phyloP scores from a whole-genome alignment of 1,140 invertebrate species.

The Ostrea denselamellosa region DNA sequence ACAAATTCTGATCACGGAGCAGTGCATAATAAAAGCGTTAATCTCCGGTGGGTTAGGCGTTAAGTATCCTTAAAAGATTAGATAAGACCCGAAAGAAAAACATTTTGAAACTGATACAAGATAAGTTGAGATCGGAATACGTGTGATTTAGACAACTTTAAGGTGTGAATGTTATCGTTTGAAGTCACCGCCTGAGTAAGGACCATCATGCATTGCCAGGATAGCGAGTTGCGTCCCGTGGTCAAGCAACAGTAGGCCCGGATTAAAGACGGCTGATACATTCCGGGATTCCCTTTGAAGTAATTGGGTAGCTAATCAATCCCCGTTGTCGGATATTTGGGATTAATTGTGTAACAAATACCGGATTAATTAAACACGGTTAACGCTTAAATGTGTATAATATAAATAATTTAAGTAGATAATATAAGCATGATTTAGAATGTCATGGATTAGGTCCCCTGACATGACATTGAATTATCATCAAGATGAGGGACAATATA shows the following conservation, averaged over 20 bases:
- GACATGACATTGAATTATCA: background rate
- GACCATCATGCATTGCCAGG: conserved; percentile 32
- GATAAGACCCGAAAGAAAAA: conserved; percentile 45
- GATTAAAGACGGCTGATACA: background rate
- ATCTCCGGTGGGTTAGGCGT: conserved; percentile 47
- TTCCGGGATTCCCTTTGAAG: conserved; percentile 2
- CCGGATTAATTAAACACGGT: conserved; percentile 31
- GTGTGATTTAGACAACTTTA: conserved; percentile 25
- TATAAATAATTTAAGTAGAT: conserved; percentile 32
- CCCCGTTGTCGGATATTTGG: background rate
- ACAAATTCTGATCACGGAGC: conserved; percentile 25
- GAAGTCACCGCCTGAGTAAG: conserved; percentile 14
- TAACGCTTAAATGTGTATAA: conserved; percentile 13
- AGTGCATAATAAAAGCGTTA: conserved; percentile 45
- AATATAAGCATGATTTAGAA: conserved; percentile 12
- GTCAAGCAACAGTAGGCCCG: conserved; percentile 8
- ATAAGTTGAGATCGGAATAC: conserved; percentile 42
- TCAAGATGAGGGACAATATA: background rate
- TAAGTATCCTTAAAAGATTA: conserved; percentile 48
- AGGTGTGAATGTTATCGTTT: conserved; percentile 48
- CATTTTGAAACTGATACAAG: conserved; percentile 54
- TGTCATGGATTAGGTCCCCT: background rate
- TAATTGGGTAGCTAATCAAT: background rate
- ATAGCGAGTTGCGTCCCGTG: conserved; percentile 38
- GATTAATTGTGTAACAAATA: conserved; percentile 33